Conservation (phyloP, 2,113 vertebrate species). For the Tauraco erythrolophus region DNA sequence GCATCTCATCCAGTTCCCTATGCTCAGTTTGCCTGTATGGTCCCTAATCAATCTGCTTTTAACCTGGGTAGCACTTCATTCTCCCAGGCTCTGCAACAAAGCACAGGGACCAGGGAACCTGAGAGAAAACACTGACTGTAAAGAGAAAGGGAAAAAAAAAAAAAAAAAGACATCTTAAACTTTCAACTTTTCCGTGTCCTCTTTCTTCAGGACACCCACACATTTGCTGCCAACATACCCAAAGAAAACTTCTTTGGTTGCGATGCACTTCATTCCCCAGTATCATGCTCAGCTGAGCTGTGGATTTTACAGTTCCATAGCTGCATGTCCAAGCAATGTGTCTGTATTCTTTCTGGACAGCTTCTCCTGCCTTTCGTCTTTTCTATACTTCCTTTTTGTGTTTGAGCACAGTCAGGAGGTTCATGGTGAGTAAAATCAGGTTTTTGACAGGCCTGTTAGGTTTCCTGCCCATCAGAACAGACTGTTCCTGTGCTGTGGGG, state of each 20-base stretch:
- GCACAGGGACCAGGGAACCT: background rate
- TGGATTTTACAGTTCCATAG: background rate
- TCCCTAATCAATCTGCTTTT: background rate
- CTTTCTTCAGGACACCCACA: background rate
- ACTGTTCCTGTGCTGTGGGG: background rate
- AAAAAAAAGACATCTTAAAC: background rate
- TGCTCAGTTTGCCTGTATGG: background rate
- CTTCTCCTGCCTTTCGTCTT: background rate
- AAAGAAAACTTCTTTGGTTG: background rate
- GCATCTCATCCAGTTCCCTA: background rate
- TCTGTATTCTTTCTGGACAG: background rate
- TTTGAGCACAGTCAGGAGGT: background rate
- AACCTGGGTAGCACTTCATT: background rate
- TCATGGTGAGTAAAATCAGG: background rate
- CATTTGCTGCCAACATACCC: background rate
- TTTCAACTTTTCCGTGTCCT: background rate
- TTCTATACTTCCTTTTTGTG: background rate
- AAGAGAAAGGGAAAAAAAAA: background rate
- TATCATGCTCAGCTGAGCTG: background rate
- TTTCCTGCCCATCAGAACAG: background rate
- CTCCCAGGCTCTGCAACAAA: background rate
- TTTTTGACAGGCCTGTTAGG: background rate
- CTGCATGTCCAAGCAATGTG: background rate
- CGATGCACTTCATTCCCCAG: background rate
- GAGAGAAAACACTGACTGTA: background rate